Conservation (phyloP, 2,797 vertebrate species). For the Discoglossus pictus region DNA sequence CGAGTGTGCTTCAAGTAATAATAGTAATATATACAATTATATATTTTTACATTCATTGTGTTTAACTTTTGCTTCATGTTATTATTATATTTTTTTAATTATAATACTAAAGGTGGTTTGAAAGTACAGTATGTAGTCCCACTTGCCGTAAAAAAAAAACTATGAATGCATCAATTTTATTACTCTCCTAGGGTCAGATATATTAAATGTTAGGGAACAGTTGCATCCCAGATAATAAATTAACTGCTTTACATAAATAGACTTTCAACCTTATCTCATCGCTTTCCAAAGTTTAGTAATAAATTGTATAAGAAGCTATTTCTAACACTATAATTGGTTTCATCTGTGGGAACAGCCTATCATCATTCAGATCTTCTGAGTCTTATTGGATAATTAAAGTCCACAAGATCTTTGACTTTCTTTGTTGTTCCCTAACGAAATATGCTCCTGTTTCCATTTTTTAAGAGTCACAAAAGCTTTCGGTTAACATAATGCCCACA, state of each 20-base stretch:
- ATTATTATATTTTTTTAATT: no score
- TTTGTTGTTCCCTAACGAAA: slow-evolving; percentile 33
- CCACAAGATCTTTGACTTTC: slow-evolving; percentile 40
- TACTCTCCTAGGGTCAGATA: slow-evolving; percentile 28
- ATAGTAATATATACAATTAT: no score
- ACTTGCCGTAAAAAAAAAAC: no score
- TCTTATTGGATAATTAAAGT: slow-evolving; percentile 46
- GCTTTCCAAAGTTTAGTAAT: slow-evolving; percentile 49
- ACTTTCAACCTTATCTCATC: slow-evolving; percentile 48
- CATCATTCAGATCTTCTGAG: slow-evolving; percentile 45
- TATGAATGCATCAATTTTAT: slow-evolving; percentile 23
- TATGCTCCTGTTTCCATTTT: slow-evolving; percentile 38
- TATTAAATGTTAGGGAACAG: slow-evolving; percentile 44
- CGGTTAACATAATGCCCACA: slow-evolving; percentile 26
- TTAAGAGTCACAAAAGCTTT: slow-evolving; percentile 19
- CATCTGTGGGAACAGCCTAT: slow-evolving; percentile 44
- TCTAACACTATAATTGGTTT: slow-evolving; percentile 48
- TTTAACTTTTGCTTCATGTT: no score
- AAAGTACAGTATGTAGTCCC: no score
- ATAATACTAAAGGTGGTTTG: no score
- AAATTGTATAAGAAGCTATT: slow-evolving; percentile 49
- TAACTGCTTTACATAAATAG: slow-evolving; percentile 36
- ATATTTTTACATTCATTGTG: no score
- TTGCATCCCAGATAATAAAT: slow-evolving; percentile 51
- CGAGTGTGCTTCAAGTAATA: no score